Base-by-base conservation (phyloP, 2,797 vertebrate species). In the Lepilemur ruficaudatus region DNA sequence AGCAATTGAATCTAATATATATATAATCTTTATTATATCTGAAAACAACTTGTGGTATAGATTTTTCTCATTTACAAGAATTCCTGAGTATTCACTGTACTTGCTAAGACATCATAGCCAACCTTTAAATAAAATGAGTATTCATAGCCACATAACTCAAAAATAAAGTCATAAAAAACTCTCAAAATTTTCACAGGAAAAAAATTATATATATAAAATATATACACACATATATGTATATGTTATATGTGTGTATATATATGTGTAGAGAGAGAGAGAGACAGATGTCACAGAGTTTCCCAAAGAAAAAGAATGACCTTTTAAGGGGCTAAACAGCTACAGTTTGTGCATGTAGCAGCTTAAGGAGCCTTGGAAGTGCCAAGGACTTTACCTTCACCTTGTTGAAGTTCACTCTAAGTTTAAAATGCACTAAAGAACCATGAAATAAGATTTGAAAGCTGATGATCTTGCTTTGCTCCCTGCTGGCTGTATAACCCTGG, bases 1-100 rank as follows among this genome's bases (percentile, higher is more conserved):
- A 93, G 41, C 92, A 92, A 75, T 41, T 70, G 35, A 92, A 50
- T 52, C 17, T 92, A 85, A 75, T 61, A 80, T n/a, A 72, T 46
- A 61, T 89, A 32, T 89, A 91, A 90, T 59, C 13, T 94, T 85
- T 89, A 75, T 91, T 83, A 48, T 61, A 80, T n/a, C 32, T 89
- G 38, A 95, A 96, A 96, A 94, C 10, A 88, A 79, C 25, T 70
- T 87, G 9, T 65, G 75, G 35, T 15, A 67, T 65, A 83, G 28
- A 70, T 81, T 91, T 89, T 96, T 91, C 69, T 94, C 79, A 94
- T 61, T 93, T 97, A 15, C 15, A 73, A 90, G 35, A 83, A 93
- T 96, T 86, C 59, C 43, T 80, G 65, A 89, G 57, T 91, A 85
- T 73, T 83, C 63, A 32, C n/a, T 86, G 23, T 86, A 70, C 63